phyloP scores from a whole-genome alignment of 1,140 invertebrate genomes.

The Zaprionus ornatus region DNA sequence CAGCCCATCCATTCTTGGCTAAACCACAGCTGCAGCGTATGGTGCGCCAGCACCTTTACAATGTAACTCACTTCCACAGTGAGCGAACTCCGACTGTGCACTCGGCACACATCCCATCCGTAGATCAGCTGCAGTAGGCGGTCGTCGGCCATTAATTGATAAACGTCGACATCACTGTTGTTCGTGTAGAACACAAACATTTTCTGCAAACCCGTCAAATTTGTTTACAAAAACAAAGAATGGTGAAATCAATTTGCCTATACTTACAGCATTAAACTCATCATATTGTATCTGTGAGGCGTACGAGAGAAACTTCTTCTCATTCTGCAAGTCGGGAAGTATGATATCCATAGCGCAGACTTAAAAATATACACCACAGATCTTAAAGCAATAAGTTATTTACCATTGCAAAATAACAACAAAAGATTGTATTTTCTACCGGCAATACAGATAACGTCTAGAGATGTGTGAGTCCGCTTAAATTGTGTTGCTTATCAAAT shows the following conservation, averaged over 20 bases:
- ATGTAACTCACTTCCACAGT: constrained; percentile 49
- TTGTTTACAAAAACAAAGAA: neutral
- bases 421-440: constrained; percentile 5
- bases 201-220: constrained; percentile 29
- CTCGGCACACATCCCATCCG: constrained; percentile 66
- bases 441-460: constrained; percentile 17
- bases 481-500: neutral
- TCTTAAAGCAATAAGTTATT: constrained; percentile 1
- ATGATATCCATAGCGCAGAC: constrained; percentile 54
- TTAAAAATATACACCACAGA: neutral
- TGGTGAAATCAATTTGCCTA: neutral
- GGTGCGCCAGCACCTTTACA: constrained; percentile 56
- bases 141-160: constrained; percentile 68
- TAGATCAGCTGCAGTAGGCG: constrained; percentile 62
- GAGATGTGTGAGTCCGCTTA: neutral
- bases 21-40: constrained; percentile 68
- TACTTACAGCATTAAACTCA: constrained; percentile 60
- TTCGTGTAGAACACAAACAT: constrained; percentile 62
- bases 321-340: constrained; percentile 43
- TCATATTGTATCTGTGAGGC: constrained; percentile 59
- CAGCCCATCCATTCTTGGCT: constrained; percentile 71
- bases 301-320: constrained; percentile 53
- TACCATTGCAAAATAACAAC: constrained; percentile 8
- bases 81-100: constrained; percentile 30
- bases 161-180: constrained; percentile 68